Conservation (phyloP, 2,113 vertebrate genomes). For the Prietella phreatophila region DNA sequence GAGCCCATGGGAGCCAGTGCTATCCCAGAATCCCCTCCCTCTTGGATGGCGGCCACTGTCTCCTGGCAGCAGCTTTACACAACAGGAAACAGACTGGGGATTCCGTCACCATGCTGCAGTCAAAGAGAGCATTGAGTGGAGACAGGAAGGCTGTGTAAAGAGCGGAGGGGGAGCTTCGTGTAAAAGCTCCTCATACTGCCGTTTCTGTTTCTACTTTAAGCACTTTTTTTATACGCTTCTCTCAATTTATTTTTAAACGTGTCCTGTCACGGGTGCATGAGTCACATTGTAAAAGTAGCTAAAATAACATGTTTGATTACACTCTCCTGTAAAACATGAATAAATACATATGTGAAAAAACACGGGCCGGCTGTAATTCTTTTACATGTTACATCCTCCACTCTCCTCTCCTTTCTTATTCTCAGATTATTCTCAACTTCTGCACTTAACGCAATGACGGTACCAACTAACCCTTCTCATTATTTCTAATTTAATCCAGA, state of each 20-base stretch:
- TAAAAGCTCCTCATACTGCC: slow-evolving; percentile 24
- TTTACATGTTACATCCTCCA: background rate
- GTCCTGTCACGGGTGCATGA: slow-evolving; percentile 37
- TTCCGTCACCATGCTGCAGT: slow-evolving; percentile 78
- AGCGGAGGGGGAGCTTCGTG: slow-evolving; percentile 42
- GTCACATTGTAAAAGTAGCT: slow-evolving; percentile 42
- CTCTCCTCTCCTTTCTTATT: background rate
- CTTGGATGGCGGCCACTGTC: slow-evolving; percentile 75
- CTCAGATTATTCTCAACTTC: background rate
- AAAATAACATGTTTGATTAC: slow-evolving; percentile 53
- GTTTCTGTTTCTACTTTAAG: slow-evolving; percentile 54
- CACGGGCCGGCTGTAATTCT: background rate
- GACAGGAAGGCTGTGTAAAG: slow-evolving; percentile 74
- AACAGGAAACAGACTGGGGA: slow-evolving; percentile 92
- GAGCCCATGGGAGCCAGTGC: slow-evolving; percentile 35
- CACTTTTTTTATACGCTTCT: slow-evolving; percentile 37
- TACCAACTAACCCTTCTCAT: background rate
- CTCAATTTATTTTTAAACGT: slow-evolving; percentile 48
- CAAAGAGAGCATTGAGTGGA: slow-evolving; percentile 76
- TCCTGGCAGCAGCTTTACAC: slow-evolving; percentile 84
- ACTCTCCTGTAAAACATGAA: slow-evolving; percentile 25
- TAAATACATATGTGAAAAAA: background rate
- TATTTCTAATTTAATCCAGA: background rate
- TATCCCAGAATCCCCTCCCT: slow-evolving; percentile 68
- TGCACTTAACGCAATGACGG: background rate